A percentile compares a stretch with the other conserved stretches of the same genome.
These are phyloP conservation scores for Hapalemur alaotrensis DNA, from an alignment of 2,797 vertebrate genomes.

Conservation along the genomic window DNA sequence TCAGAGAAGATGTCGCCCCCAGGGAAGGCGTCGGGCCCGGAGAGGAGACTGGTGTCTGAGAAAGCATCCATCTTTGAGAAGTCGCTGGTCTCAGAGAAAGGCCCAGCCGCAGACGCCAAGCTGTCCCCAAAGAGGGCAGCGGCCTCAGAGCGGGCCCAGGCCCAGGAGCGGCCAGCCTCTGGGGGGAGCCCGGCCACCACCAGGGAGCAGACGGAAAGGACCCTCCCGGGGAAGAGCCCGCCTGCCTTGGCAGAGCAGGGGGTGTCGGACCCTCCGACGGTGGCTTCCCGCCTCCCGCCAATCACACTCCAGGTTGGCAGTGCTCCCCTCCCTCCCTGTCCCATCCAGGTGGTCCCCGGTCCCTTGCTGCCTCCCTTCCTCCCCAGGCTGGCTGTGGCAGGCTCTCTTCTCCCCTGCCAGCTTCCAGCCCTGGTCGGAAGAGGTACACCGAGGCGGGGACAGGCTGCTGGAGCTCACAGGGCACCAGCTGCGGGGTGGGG, in stretches of 20 bases:
- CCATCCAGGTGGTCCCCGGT: too few relatives aligned
- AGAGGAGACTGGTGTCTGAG: conserved; percentile 42
- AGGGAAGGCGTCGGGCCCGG: neutral
- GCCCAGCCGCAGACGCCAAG: neutral
- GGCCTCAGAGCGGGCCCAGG: neutral
- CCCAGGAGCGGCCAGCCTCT: neutral
- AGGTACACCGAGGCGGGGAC: neutral
- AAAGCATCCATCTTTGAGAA: conserved; percentile 55
- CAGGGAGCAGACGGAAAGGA: neutral
- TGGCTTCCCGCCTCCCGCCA: conserved; percentile 9
- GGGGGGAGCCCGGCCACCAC: neutral
- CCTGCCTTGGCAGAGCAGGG: neutral
- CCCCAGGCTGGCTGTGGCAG: neutral
- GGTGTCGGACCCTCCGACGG: fast-evolving
- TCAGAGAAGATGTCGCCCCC: neutral
- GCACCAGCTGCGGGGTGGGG: neutral
- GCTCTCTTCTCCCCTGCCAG: neutral
- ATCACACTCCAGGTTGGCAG: conserved; percentile 70
- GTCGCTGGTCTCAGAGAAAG: neutral
- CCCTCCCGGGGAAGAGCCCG: neutral
- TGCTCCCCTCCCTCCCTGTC: neutral
- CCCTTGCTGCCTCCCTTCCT: neutral
- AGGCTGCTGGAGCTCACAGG: neutral
- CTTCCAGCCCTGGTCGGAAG: neutral
- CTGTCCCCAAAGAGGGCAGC: neutral